These are phyloP conservation scores for Vanessa cardui DNA, from an alignment of 2,888 invertebrate species.

Conservation along the genomic window DNA sequence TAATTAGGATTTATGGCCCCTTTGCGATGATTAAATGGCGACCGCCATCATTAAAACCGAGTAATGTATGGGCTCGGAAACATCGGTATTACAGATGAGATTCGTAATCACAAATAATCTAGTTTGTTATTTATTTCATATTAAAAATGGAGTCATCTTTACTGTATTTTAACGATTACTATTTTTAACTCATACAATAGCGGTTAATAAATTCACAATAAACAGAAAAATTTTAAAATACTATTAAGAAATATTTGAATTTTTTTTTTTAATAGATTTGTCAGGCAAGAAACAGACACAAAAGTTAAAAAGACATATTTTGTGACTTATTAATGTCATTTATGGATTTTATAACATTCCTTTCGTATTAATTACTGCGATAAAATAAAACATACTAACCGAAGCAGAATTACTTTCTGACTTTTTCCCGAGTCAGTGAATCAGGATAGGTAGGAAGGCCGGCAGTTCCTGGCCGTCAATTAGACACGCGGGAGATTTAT, in stretches of 20 bases:
- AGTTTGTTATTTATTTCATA: conserved; percentile 30
- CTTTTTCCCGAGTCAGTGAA: conserved; percentile 41
- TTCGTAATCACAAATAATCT: conserved; percentile 51
- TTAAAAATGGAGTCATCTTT: not conserved
- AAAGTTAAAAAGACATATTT: too few relatives aligned
- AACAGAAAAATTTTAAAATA: too few relatives aligned
- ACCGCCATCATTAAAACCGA: conserved; percentile 59
- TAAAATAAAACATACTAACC: conserved; percentile 22
- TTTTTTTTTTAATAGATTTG: too few relatives aligned
- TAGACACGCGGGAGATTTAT: conserved; percentile 78
- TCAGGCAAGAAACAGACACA: too few relatives aligned
- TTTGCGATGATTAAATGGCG: conserved; percentile 72
- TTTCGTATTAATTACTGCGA: not conserved
- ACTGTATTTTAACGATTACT: not conserved
- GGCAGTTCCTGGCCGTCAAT: conserved; percentile 71
- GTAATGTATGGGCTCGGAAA: conserved; percentile 57
- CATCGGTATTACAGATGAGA: conserved; percentile 56
- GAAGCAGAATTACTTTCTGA: conserved; percentile 34
- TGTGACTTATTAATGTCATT: too few relatives aligned
- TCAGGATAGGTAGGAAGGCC: conserved; percentile 42
- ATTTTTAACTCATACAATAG: too few relatives aligned
- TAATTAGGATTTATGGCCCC: conserved; percentile 76
- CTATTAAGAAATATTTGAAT: too few relatives aligned
- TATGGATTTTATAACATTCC: too few relatives aligned
- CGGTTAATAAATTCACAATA: too few relatives aligned